Evolutionary conservation across 2,113 vertebrate species (phyloP).

Genomic region (Dasyprocta punctata): DNA sequence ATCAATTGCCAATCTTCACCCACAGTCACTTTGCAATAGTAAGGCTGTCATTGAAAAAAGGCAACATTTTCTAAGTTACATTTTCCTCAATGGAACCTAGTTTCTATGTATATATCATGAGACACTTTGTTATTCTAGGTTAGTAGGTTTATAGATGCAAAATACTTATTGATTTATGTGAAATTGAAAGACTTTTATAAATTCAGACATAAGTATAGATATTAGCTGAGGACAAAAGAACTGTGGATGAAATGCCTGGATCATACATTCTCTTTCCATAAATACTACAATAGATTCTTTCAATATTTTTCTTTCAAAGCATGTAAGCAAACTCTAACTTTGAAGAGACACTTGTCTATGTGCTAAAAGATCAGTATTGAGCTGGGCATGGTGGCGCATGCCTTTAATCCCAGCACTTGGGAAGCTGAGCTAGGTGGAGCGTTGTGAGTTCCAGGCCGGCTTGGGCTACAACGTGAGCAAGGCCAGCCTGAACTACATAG

Average conservation of each 20-base stretch:
- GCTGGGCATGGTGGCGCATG: no score
- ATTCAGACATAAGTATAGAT: not conserved
- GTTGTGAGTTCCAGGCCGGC: no score
- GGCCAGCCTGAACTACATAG: no score
- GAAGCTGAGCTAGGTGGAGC: no score
- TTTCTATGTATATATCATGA: not conserved
- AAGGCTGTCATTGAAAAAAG: not conserved
- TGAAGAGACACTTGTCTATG: no score
- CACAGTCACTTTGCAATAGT: not conserved
- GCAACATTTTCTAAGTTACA: not conserved
- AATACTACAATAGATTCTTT: no score
- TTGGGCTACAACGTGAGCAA: no score
- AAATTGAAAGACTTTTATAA: not conserved
- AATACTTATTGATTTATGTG: not conserved
- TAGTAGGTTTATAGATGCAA: not conserved
- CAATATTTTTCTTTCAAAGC: no score
- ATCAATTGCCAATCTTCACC: not conserved
- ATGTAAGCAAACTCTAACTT: no score
- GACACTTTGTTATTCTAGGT: not conserved
- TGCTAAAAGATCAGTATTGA: no score
- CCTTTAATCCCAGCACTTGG: no score
- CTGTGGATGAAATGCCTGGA: not conserved
- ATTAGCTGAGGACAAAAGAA: not conserved
- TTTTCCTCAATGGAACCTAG: not conserved
- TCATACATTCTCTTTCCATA: not conserved